Base-by-base conservation (phyloP, 2,797 vertebrate genomes). In the Netta rufina region DNA sequence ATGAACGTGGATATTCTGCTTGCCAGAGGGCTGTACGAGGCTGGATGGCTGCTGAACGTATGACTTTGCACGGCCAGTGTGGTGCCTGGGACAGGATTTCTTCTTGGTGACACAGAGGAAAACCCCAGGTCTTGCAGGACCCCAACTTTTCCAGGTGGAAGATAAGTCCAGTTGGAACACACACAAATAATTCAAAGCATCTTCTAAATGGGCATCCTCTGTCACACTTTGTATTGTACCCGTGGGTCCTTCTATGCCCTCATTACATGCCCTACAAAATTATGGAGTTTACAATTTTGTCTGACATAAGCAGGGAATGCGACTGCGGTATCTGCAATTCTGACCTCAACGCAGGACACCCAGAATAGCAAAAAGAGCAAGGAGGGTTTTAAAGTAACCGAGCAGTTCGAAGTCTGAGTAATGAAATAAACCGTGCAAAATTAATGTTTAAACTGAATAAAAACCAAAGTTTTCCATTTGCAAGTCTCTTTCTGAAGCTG, bases 111-210 rank as follows among this genome's bases (percentile, higher is more conserved):
- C 19, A 20, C 38, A n/a, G 62, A 22, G 4, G 30, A 32, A 87
- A 74, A 86, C 4, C n/a, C 22, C 58, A 80, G 19, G 22, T 47
- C 53, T 71, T 20, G 57, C 22, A 84, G 72, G 13, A 66, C 9
- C 22, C 18, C 33, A 30, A 7, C 36, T 62, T 54, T 38, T 25
- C 9, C 12, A 57, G 49, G 60, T 22, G 13, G 57, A 12, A 71
- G 38, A 17, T 4, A 18, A 0, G 1, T 18, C 56, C 28, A 12
- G 6, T 11, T 57, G 43, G 60, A 77, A 54, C 5, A 22, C 0
- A 2, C 51, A 58, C 62, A 25, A 41, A 72, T 15, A 85, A 38
- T 36, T 28, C 28, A 0, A 22, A 49, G 33, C 15, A 20, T 41
- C 3, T 78, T 33, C 70, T 39, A 49, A 41, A 20, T 0, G 25